phyloP scores from a whole-genome alignment of 2,113 vertebrate species.

The Steatornis caripensis region DNA sequence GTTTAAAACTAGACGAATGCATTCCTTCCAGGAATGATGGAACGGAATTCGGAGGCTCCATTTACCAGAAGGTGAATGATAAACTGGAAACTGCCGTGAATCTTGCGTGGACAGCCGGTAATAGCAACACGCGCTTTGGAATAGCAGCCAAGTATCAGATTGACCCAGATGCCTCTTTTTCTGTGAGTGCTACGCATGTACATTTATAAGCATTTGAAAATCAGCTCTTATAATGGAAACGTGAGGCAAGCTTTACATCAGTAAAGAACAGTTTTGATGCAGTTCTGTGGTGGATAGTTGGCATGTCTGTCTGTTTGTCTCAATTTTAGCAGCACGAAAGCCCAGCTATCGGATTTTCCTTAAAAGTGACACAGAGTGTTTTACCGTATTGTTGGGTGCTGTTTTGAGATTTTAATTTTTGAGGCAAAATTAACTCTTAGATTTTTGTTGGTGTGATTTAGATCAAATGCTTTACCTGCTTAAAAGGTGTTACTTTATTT shows the following conservation, averaged over 20 bases:
- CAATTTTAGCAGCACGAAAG: neutral
- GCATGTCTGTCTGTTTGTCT: neutral
- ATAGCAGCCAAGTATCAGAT: constrained; percentile 98
- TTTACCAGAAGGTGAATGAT: constrained; percentile 98
- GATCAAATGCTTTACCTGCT: neutral
- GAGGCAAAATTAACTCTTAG: neutral
- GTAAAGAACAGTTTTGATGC: accelerated
- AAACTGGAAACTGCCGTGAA: constrained; percentile 96
- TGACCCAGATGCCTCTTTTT: constrained; percentile 91
- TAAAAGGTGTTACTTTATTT: neutral
- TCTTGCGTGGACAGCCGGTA: constrained; percentile 95
- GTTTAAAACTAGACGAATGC: neutral
- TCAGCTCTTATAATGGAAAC: neutral
- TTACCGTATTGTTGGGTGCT: neutral
- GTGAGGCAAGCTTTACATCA: neutral
- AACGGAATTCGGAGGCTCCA: constrained; percentile 95
- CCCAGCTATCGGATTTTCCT: neutral
- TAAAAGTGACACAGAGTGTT: neutral
- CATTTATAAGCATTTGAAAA: neutral
- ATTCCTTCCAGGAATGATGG: constrained; percentile 87
- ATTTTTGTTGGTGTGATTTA: neutral
- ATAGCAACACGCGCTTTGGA: constrained; percentile 97
- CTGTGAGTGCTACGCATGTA: constrained; percentile 75
- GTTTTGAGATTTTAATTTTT: neutral
- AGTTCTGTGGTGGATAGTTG: neutral